A percentile compares a stretch with the other conserved stretches of the same genome.
Evolutionary conservation across 2,888 invertebrate species (phyloP).

Genomic region (Pterostichus madidus): DNA sequence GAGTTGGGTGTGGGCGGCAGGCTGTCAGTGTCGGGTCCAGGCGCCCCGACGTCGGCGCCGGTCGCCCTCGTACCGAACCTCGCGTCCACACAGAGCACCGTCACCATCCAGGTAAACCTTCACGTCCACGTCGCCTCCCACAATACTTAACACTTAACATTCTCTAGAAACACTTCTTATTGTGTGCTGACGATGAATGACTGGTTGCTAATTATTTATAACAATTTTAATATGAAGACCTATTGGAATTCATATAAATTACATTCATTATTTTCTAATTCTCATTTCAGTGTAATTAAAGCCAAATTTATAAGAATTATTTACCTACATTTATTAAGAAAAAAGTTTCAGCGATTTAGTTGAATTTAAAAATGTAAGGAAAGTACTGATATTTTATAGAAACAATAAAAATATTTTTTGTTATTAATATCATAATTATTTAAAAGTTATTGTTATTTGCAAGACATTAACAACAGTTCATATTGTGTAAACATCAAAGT

Average conservation of each 20-base stretch:
- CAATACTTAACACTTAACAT: constrained; percentile 30
- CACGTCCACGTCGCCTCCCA: constrained; percentile 19
- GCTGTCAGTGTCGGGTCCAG: constrained; percentile 71
- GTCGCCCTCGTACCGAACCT: constrained; percentile 80
- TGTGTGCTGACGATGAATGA: constrained; percentile 16
- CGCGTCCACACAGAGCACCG: constrained; percentile 77
- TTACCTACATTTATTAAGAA: not conserved
- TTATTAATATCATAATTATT: too few species aligned
- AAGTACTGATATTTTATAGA: too few species aligned
- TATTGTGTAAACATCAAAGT: too few species aligned
- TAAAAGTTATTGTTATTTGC: too few species aligned
- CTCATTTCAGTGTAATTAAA: not conserved
- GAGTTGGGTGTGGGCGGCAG: constrained; percentile 76
- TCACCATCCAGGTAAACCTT: constrained; percentile 76
- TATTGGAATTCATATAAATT: not conserved
- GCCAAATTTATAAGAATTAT: not conserved
- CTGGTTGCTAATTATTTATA: not conserved
- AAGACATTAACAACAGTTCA: too few species aligned
- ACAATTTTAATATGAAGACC: not conserved
- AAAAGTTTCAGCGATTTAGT: too few species aligned
- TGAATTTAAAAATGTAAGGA: too few species aligned
- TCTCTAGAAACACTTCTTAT: constrained; percentile 4
- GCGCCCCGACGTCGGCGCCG: constrained; percentile 74
- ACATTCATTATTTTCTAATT: not conserved
- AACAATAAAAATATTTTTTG: too few species aligned